Conservation (phyloP, 2,888 invertebrate species). For the Thereva nobilitata region DNA sequence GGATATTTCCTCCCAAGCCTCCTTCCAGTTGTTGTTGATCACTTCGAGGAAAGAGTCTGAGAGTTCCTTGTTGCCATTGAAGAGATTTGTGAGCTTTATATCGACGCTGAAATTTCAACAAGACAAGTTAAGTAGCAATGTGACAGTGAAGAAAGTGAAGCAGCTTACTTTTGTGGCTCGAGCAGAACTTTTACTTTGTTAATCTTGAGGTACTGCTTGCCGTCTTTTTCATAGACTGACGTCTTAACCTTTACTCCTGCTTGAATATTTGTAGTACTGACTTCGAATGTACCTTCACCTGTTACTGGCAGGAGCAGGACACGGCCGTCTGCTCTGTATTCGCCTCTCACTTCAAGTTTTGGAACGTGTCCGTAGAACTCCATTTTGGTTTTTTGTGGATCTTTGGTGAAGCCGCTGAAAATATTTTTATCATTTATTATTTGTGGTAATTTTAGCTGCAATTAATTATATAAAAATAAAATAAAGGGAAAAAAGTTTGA, state of each 20-base stretch:
- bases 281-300: constrained; percentile 49
- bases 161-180: constrained; percentile 7
- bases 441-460: too few species aligned
- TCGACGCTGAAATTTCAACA: neutral
- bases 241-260: neutral
- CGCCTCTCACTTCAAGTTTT: constrained; percentile 45
- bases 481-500: too few species aligned
- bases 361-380: constrained; percentile 45
- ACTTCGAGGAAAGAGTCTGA: constrained; percentile 2
- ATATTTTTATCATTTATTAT: neutral
- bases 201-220: neutral
- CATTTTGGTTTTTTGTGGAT: constrained; percentile 45
- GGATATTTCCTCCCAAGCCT: constrained; percentile 57
- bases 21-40: constrained; percentile 57
- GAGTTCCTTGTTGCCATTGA: constrained; percentile 16
- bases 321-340: constrained; percentile 53
- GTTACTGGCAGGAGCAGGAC: constrained; percentile 54
- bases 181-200: constrained; percentile 10
- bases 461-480: too few species aligned
- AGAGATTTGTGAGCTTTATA: constrained; percentile 24
- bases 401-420: constrained; percentile 47
- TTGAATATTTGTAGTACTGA: constrained; percentile 28
- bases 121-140: too few species aligned
- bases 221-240: neutral
- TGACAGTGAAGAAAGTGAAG: neutral